These are phyloP conservation scores for Lagocephalus sceleratus DNA, from an alignment of 2,797 vertebrate species.

Conservation along the genomic window DNA sequence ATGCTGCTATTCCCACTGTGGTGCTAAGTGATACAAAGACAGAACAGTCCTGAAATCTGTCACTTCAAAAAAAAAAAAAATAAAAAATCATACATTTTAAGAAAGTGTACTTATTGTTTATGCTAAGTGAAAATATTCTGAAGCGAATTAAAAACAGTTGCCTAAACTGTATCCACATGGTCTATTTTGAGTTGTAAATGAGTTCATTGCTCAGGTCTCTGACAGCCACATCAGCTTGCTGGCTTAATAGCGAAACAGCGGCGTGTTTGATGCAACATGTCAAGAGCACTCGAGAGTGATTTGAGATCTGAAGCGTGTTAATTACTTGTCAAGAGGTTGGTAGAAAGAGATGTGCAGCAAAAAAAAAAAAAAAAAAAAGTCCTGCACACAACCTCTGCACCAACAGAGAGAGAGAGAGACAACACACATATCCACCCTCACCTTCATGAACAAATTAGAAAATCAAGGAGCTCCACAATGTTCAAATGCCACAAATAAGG, in stretches of 20 bases:
- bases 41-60: constrained; percentile 2
- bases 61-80: constrained; percentile 41
- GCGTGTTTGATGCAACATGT: constrained; percentile 50
- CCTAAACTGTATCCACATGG: constrained; percentile 5
- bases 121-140: constrained; percentile 6
- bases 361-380: no score
- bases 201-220: constrained; percentile 37
- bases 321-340: constrained; percentile 73
- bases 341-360: constrained; percentile 62
- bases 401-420: constrained; percentile 2
- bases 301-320: constrained; percentile 63
- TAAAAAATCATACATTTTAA: constrained; percentile 51
- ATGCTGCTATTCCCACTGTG: constrained; percentile 10
- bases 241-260: constrained; percentile 26
- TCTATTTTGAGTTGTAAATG: constrained; percentile 25
- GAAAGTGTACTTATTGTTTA: constrained; percentile 6
- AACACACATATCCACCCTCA: background rate
- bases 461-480: constrained; percentile 41
- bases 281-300: constrained; percentile 55
- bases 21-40: constrained; percentile 3
- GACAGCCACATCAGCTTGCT: constrained; percentile 28
- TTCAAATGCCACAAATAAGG: constrained; percentile 30
- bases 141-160: constrained; percentile 22
- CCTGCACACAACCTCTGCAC: constrained; percentile 9
- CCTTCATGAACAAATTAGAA: constrained; percentile 19